Evolutionary conservation across 2,888 invertebrate genomes (phyloP).

Genomic region (Tipula vernalis): DNA sequence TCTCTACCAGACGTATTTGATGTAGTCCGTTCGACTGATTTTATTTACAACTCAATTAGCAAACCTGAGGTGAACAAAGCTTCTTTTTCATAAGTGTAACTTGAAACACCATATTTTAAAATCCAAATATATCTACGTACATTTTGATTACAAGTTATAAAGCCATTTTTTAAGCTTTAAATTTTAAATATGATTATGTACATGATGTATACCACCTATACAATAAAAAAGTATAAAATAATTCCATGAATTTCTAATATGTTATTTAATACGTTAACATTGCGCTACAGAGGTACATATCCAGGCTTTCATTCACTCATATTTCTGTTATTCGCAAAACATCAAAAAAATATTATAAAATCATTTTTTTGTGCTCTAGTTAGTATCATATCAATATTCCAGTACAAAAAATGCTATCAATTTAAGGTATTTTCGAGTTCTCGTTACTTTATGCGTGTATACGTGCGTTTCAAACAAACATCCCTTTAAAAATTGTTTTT

Average conservation of each 20-base stretch:
- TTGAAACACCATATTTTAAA: too few relatives aligned
- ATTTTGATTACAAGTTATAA: too few relatives aligned
- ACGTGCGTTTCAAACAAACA: neutral
- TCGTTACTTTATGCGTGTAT: neutral
- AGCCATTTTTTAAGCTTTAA: too few relatives aligned
- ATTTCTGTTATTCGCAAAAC: neutral
- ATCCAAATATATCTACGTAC: too few relatives aligned
- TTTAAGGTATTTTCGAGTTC: neutral
- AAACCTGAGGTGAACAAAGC: too few relatives aligned
- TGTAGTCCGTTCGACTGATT: too few relatives aligned
- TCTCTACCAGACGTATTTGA: too few relatives aligned
- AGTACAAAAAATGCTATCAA: neutral
- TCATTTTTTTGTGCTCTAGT: neutral
- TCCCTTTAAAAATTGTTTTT: neutral
- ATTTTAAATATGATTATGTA: too few relatives aligned
- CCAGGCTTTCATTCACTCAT: neutral
- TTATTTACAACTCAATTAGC: too few relatives aligned
- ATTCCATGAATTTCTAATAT: neutral
- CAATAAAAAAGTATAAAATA: neutral
- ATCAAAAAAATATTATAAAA: neutral
- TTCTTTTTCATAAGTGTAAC: too few relatives aligned
- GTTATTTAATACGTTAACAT: neutral
- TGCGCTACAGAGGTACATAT: neutral
- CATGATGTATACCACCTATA: too few relatives aligned
- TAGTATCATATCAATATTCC: neutral